Conservation (phyloP, 1,140 invertebrate species). For the Dinoponera quadriceps region DNA sequence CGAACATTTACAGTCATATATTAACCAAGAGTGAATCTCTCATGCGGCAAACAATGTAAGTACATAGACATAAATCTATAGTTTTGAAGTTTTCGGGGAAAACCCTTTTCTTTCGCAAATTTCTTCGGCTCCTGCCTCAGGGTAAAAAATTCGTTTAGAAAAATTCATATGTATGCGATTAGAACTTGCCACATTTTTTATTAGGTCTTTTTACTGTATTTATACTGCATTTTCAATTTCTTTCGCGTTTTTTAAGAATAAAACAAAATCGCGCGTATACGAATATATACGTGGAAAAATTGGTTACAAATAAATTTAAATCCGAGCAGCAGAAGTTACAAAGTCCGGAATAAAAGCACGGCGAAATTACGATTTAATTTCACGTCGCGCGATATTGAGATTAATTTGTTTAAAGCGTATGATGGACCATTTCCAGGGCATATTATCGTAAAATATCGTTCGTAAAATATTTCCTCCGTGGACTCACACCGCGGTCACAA, state of each 20-base stretch:
- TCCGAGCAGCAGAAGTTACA: background rate
- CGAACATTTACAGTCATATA: no score
- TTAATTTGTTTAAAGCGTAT: background rate
- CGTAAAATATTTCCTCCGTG: slow-evolving; percentile 21
- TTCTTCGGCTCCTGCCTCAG: no score
- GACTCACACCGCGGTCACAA: background rate
- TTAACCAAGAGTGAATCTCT: no score
- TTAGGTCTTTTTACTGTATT: background rate
- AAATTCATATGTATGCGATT: no score
- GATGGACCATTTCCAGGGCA: background rate
- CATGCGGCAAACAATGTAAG: no score
- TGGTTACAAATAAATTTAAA: background rate
- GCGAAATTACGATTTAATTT: background rate
- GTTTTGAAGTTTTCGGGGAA: no score
- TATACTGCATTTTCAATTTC: background rate
- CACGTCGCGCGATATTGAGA: slow-evolving; percentile 1
- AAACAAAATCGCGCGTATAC: background rate
- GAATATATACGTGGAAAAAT: background rate
- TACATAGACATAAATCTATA: no score
- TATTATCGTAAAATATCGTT: slow-evolving; percentile 22
- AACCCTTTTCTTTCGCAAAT: no score
- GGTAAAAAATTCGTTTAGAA: no score
- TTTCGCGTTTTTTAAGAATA: background rate
- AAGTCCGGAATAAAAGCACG: slow-evolving; percentile 4
- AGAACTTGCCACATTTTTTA: no score